Evolutionary conservation across 2,797 vertebrate genomes (phyloP), one percentile per base, ranked within the genome.

Genomic region (Taeniopygia guttata): DNA sequence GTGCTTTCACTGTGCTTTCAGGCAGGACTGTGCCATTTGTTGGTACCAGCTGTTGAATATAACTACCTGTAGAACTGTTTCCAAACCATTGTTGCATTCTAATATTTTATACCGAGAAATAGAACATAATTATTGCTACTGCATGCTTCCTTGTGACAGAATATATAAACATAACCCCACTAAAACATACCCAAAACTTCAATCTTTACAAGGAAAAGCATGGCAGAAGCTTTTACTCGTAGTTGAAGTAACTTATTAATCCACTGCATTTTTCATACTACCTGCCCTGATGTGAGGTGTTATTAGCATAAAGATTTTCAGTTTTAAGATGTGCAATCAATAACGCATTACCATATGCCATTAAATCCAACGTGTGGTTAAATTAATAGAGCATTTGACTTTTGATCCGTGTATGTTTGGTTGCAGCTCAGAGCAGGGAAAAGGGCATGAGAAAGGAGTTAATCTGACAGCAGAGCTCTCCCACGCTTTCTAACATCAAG

Each of bases 321-420:
- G 92, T 96, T 96, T 93, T 90, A 87, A 96, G 92, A 88, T 80
- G 82, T 84, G 69, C 89, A 96, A 94, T 97, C 96, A 97, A 97
- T 96, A 97, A 94, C 66, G 56, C 58, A 96, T 95, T 96, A 95
- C 70, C 89, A 91, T 90, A 92, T 75, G 73, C 55, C 92, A 94
- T 95, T 94, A 96, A 94, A 93, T 76, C 64, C 67, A 94, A 92
- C 11, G 4, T 78, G 75, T 70, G 85, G 88, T 96, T 95, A 95
- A 96, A 96, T 92, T 96, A 97, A 97, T 87, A 77, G 89, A 92
- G 84, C 95, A 88, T 93, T 94, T 95, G 93, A 96, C 88, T 96
- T 95, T 69, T 93, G 94, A 96, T 96, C 95, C 93, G 90, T 78
- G 59, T 92, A 62, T 52, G 82, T 94, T 90, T 93, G 89, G 94